Base-by-base conservation (phyloP, 53 echinoderm and acorn worm species). In the Zoroaster sp. region DNA sequence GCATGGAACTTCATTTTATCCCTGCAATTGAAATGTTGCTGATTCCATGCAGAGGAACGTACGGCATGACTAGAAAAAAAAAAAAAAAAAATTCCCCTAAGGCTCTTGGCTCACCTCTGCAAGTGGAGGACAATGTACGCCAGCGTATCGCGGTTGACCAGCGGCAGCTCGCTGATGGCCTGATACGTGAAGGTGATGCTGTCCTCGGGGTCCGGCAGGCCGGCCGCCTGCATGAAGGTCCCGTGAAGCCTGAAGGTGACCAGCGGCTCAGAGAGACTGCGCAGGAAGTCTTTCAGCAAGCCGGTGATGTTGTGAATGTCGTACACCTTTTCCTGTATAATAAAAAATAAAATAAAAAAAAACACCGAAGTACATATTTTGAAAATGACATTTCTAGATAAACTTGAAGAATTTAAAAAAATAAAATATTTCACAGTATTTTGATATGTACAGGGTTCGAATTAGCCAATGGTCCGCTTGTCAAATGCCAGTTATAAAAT, bases 261-360 rank as follows among this genome's bases (percentile, higher is more conserved):
- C 45, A 98, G 80, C 1, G 98, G 98, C 65, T 98, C 98, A 5
- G 91, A 75, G 14, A 98, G 73, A 18, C 86, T 87, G 37, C 95
- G 94, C 52, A 95, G 81, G 81, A 98, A 98, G 39, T 95, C 94
- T 89, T 98, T 98, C 71, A 98, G 85, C 15, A 92, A 89, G 8
- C 98, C 98, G 46, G 91, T 88, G 10, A 98, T 83, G 18, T 80
- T 88, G 74, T 98, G 92, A 83, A 98, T 98, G 87, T 98, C 98
- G 38, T 74, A 69, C 5, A 95, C 73, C 38, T 94, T 92, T 35
- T 95, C 95, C 98, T 98, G 88, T 59, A 25, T 9, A 59, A 59
- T 9, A 59, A 25, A 59, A n/a, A n/a, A 7, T 14, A 66, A 15
- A 12, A 0, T 72, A 35, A 73, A 78, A 66, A 40, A 17, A 72